Conservation (phyloP, 2,888 invertebrate species). For the Cactoblastis cactorum region DNA sequence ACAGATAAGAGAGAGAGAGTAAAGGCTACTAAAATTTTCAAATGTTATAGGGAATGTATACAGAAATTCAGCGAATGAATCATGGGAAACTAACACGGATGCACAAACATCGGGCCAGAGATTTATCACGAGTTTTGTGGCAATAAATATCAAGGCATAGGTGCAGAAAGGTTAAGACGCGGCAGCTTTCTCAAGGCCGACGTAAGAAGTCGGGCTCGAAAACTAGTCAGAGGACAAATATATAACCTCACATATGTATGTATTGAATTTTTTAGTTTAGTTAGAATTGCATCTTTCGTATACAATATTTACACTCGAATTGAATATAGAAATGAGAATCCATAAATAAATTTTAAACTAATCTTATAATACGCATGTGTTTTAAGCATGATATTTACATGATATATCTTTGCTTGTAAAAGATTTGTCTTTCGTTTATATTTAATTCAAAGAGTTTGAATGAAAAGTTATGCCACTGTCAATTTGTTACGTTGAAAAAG, state of each 20-base stretch:
- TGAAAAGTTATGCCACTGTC: no score
- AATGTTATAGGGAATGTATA: conserved; percentile 19
- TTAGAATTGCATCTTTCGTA: no score
- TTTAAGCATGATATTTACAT: no score
- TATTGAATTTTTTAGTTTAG: no score
- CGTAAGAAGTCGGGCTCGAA: not conserved
- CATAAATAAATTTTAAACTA: no score
- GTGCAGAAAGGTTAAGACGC: conserved; percentile 49
- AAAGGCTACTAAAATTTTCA: not conserved
- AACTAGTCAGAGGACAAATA: not conserved
- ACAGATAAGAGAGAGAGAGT: not conserved
- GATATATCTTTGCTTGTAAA: no score
- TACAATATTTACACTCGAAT: no score
- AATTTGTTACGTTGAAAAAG: no score
- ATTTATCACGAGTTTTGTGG: conserved; percentile 56
- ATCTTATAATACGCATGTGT: no score
- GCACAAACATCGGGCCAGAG: conserved; percentile 37
- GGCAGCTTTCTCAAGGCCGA: conserved; percentile 14
- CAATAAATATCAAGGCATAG: conserved; percentile 59
- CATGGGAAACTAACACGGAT: conserved; percentile 54
- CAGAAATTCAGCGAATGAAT: conserved; percentile 41
- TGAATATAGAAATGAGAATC: no score
- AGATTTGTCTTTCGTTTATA: no score
- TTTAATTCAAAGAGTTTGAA: no score
- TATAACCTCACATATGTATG: not conserved